Conservation (phyloP, 2,113 vertebrate genomes). For the Todiramphus saurophagus region DNA sequence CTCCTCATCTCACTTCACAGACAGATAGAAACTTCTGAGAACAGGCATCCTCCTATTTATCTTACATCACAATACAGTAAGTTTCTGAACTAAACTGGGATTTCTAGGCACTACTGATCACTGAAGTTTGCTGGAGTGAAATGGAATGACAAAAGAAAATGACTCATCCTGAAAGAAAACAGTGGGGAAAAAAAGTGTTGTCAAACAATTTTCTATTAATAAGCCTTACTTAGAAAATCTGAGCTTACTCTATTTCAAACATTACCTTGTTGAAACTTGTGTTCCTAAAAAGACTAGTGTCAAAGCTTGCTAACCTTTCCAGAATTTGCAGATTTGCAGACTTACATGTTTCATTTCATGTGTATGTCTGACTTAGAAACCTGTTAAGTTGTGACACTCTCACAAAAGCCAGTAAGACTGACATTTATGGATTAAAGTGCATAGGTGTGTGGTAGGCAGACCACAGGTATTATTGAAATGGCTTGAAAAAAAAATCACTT, state of each 20-base stretch:
- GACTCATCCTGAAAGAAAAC: neutral
- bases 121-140: neutral
- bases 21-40: neutral
- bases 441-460: neutral
- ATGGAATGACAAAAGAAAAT: neutral
- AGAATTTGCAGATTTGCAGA: neutral
- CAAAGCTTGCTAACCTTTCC: neutral
- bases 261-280: neutral
- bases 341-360: neutral
- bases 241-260: neutral
- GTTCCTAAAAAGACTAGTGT: neutral
- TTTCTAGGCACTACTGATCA: neutral
- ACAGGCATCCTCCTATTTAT: neutral
- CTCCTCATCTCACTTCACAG: neutral
- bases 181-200: neutral
- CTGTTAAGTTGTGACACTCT: neutral
- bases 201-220: neutral
- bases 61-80: neutral
- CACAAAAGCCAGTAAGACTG: neutral
- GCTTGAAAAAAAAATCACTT: neutral
- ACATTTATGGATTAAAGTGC: neutral
- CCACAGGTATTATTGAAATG: neutral
- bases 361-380: neutral
- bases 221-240: neutral
- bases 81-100: neutral